Base-by-base conservation (phyloP, 2,797 vertebrate genomes). In the Salarias fasciatus region DNA sequence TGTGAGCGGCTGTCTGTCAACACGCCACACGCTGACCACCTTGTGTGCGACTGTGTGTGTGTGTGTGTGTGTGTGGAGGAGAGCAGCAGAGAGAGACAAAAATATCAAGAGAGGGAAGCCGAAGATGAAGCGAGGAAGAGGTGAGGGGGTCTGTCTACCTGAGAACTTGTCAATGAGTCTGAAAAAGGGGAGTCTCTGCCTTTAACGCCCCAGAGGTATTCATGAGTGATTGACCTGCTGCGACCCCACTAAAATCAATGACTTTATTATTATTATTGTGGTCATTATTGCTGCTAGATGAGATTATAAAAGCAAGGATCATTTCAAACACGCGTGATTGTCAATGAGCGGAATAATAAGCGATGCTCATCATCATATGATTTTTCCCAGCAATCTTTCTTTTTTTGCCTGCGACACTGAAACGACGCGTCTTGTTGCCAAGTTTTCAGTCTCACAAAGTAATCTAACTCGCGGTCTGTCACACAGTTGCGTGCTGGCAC, bases 1-100 rank as follows among this genome's bases (percentile, higher is more conserved):
- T 83, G 88, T 74, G 76, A 83, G 84, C 45, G 64, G 71, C 85
- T 88, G 86, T 86, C 90, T 84, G 82, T 88, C 87, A 88, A 84
- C 73, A 79, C 71, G 42, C 38, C 60, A 73, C 69, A 77, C 76
- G 70, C 80, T 76, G 84, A 85, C 83, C 85, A 85, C 85, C 73
- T 85, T 49, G 53, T 38, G 36, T 35, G 33, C 9, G 33, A 6
- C 6, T 35, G 33, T 35, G 65, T 76, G 80, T 38, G 36, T 54
- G 79, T 69, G 65, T 63, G 64, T 63, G 63, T 64, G 52, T 58
- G 63, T 49, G 70, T 66, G 67, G 69, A 45, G 55, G 70, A 68
- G 55, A 75, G 72, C 78, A 80, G 72, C 58, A 70, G 79, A 77
- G 68, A 84, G 70, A 86, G 80, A 69, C 60, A 77, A 68, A 82